These are phyloP conservation scores for Leucophenga maculata DNA, from an alignment of 2,888 invertebrate species.

Conservation along the genomic window DNA sequence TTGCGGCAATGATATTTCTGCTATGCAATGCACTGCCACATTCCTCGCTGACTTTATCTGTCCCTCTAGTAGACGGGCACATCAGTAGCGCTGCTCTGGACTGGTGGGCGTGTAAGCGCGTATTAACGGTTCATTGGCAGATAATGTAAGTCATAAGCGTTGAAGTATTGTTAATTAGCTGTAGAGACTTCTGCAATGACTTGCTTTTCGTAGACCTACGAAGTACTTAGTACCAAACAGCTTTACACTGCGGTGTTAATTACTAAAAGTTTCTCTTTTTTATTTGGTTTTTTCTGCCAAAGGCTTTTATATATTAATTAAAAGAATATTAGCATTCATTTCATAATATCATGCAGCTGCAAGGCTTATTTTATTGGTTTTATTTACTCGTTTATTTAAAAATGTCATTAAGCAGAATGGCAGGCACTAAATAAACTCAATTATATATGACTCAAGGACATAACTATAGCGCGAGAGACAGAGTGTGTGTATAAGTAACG, in stretches of 20 bases:
- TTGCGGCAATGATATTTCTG: background rate
- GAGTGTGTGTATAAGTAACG: too few relatives aligned
- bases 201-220: too few relatives aligned
- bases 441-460: slow-evolving; percentile 17
- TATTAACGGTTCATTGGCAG: background rate
- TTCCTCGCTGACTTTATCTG: background rate
- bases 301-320: too few relatives aligned
- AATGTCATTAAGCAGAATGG: slow-evolving; percentile 57
- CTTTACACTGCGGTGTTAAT: too few relatives aligned
- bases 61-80: slow-evolving; percentile 1
- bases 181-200: too few relatives aligned
- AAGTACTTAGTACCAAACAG: too few relatives aligned
- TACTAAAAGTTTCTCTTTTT: too few relatives aligned
- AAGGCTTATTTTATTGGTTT: background rate
- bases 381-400: slow-evolving; percentile 54
- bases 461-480: background rate
- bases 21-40: slow-evolving; percentile 8
- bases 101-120: background rate
- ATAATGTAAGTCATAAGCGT: slow-evolving; percentile 1
- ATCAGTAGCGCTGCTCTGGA: background rate
- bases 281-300: too few relatives aligned
- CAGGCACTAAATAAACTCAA: background rate
- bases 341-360: too few relatives aligned
- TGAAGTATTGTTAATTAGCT: background rate
- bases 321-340: too few relatives aligned